Conservation (phyloP, 2,888 invertebrate species). For the Brachynemurus nebulosus region DNA sequence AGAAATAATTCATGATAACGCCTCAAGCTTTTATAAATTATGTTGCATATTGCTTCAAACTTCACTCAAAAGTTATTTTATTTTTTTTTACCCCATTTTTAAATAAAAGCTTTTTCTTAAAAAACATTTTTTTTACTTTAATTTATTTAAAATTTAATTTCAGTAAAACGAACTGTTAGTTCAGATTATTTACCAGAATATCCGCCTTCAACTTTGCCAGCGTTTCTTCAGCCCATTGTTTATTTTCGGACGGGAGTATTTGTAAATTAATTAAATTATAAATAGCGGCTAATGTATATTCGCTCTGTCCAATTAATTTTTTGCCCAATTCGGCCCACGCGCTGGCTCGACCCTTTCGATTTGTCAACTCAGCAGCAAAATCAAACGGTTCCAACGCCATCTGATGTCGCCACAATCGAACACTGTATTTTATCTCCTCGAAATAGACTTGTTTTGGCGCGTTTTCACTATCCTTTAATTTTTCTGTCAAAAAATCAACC, state of each 20-base stretch:
- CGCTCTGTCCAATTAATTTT: constrained; percentile 44
- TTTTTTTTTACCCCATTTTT: no score
- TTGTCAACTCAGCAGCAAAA: constrained; percentile 48
- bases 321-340: constrained; percentile 42
- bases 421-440: constrained; percentile 39
- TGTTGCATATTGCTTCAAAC: no score
- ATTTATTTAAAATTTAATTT: no score
- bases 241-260: constrained; percentile 48
- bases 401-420: constrained; percentile 59
- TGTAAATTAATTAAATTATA: constrained; percentile 49
- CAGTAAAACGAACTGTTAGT: constrained; percentile 18
- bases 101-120: no score
- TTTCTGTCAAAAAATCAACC: constrained; percentile 25
- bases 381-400: constrained; percentile 53
- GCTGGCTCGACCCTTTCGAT: constrained; percentile 40
- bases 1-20: no score
- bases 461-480: constrained; percentile 19
- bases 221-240: constrained; percentile 45
- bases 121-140: no score
- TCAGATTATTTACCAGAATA: constrained; percentile 47
- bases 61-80: no score
- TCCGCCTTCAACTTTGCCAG: constrained; percentile 43
- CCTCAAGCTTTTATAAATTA: no score
- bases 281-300: constrained; percentile 53
- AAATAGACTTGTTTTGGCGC: constrained; percentile 21